Conservation (phyloP, 2,113 vertebrate species). For the Sarotherodon lohbergeri region DNA sequence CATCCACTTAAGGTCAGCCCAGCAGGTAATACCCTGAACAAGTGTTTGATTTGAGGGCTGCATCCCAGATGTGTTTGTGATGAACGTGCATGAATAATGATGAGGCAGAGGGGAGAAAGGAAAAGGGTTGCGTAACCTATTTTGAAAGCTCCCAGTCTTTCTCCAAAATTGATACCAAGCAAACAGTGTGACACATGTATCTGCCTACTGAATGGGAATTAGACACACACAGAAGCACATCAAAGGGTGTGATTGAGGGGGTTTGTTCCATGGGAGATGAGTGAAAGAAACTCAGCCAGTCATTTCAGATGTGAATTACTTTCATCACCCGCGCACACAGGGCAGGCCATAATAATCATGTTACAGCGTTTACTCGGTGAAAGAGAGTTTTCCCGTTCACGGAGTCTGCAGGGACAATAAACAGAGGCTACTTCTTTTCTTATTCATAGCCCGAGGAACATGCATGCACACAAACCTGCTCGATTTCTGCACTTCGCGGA, state of each 20-base stretch:
- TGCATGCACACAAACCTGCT: neutral
- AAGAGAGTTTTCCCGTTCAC: constrained; percentile 30
- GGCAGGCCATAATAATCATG: constrained; percentile 50
- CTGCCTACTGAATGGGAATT: constrained; percentile 61
- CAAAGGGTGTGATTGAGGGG: constrained; percentile 59
- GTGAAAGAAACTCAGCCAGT: constrained; percentile 49
- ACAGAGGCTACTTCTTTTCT: constrained; percentile 7
- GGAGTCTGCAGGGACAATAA: constrained; percentile 32
- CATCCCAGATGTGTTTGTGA: neutral
- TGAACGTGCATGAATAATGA: constrained; percentile 13
- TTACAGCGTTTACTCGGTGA: constrained; percentile 47
- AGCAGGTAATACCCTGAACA: neutral
- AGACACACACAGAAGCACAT: constrained; percentile 64
- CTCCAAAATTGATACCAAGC: constrained; percentile 32
- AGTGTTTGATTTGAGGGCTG: neutral
- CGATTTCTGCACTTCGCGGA: neutral
- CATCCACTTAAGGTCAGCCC: neutral
- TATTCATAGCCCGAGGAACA: neutral
- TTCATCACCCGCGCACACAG: constrained; percentile 57
- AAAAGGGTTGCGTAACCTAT: constrained; percentile 24
- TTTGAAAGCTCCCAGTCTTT: constrained; percentile 25
- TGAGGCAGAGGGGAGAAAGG: constrained; percentile 9
- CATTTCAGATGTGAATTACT: constrained; percentile 58
- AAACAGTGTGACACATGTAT: constrained; percentile 44
- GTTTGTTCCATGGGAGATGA: constrained; percentile 65